These are phyloP conservation scores for Medauroidea extradentata DNA, from an alignment of 1,140 invertebrate species.

Conservation along the genomic window DNA sequence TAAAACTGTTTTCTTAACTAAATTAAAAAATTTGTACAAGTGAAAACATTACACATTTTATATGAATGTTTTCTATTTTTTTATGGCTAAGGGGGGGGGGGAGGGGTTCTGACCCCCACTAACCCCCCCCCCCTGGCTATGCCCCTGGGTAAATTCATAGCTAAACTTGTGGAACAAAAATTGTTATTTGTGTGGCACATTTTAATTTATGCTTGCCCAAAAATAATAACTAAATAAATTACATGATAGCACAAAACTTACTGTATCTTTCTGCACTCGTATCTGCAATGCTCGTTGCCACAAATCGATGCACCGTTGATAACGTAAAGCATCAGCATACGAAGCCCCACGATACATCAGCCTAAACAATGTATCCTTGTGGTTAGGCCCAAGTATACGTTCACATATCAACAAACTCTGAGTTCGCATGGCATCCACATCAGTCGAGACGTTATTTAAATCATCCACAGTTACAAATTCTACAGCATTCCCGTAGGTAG, in stretches of 20 bases:
- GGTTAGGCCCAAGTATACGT: conserved; percentile 70
- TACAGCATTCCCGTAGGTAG: conserved; percentile 57
- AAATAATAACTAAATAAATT: too few species aligned
- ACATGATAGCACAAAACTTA: conserved; percentile 31
- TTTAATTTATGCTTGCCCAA: too few species aligned
- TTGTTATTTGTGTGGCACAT: too few species aligned
- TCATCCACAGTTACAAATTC: conserved; percentile 71
- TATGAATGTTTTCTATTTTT: too few species aligned
- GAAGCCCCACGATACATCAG: conserved; percentile 72
- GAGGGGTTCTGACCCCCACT: too few species aligned
- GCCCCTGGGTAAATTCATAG: too few species aligned
- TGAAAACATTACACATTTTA: too few species aligned
- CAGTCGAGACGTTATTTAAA: conserved; percentile 62
- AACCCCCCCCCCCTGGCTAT: too few species aligned
- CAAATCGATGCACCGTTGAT: conserved; percentile 79
- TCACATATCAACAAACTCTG: conserved; percentile 80
- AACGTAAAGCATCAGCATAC: conserved; percentile 78
- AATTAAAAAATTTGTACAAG: too few species aligned
- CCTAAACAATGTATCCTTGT: conserved; percentile 83
- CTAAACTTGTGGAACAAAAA: too few species aligned
- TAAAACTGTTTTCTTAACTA: too few species aligned
- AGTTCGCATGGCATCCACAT: conserved; percentile 75
- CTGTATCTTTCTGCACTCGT: conserved; percentile 70
- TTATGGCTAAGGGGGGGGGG: too few species aligned
- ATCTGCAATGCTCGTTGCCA: conserved; percentile 77